Evolutionary conservation across 2,797 vertebrate species (phyloP), one percentile per base, ranked within the genome.

Genomic region (Glossophaga mutica): DNA sequence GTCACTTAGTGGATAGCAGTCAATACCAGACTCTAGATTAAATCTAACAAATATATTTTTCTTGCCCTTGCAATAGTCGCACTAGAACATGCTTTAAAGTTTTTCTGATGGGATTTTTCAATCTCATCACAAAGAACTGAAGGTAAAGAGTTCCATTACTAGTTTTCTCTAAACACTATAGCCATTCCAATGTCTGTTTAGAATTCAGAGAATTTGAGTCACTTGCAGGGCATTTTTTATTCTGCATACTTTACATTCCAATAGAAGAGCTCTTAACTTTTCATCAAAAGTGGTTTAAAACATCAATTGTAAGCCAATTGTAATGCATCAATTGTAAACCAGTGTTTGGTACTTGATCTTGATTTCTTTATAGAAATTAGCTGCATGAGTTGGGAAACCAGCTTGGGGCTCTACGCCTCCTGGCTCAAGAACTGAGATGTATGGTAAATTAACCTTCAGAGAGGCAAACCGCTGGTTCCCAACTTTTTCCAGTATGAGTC

Each of bases 171-270:
- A 46, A 93, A 91, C 42, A 52, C 79, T 84, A 32, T 26, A 62
- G 79, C 50, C 32, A 79, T 90, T 87, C 34, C 68, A 96, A 81
- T 26, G 71, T 48, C 90, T 90, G 11, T 59, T 87, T 68, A 90
- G 83, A 96, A 96, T 82, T 71, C 44, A 82, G 93, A 94, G 94
- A 95, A 91, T 96, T 83, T 97, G 93, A 95, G 68, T 97, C 93
- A 95, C 44, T 90, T 26, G 76, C 37, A 67, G 73, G 84, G 83
- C 62, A 77, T 77, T 85, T 94, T 59, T 88, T 48, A 76, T 78
- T 90, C 93, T 94, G 52, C 76, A 68, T 96, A 77, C 42, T 97
- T 96, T 85, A 78, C 89, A 96, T 98, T 95, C 93, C 79, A 77
- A 59, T n/a, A 78, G 85, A 93, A 96, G 52, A 70, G 37, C 24